phyloP scores from a whole-genome alignment of 2,888 invertebrate species.

The Drosophila mettleri region DNA sequence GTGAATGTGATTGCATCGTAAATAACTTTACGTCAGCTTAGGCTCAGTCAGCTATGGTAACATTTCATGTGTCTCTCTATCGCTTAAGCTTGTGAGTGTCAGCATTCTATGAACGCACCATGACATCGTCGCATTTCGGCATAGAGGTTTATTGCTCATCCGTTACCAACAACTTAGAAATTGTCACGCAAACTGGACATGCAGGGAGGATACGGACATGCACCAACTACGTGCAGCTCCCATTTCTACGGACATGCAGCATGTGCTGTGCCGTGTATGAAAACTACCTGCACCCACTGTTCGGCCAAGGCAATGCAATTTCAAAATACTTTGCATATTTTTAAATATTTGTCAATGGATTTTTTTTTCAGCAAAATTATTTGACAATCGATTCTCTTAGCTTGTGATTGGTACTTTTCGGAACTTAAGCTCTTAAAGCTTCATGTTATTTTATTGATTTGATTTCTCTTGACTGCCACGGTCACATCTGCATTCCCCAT shows the following conservation, averaged over 20 bases:
- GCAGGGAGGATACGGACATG: constrained; percentile 20
- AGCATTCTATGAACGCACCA: constrained; percentile 7
- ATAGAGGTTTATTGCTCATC: constrained; percentile 10
- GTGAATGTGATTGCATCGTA: not conserved
- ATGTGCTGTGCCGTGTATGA: not conserved
- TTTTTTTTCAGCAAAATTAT: constrained; percentile 26
- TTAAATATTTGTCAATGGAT: constrained; percentile 59
- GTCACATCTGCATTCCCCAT: constrained; percentile 12
- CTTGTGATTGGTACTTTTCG: constrained; percentile 1
- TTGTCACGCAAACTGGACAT: constrained; percentile 58
- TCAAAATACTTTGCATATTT: constrained; percentile 62
- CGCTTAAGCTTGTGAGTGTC: constrained; percentile 22
- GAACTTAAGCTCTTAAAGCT: constrained; percentile 7
- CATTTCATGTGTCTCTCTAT: constrained; percentile 11
- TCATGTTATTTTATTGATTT: not conserved
- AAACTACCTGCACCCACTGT: constrained; percentile 11
- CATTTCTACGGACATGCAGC: constrained; percentile 9
- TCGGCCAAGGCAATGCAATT: constrained; percentile 63
- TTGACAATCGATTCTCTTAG: constrained; percentile 22
- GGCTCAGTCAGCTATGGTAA: constrained; percentile 4
- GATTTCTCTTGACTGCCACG: not conserved
- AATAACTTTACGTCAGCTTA: not conserved
- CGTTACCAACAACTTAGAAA: constrained; percentile 16
- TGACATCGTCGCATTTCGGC: constrained; percentile 22
- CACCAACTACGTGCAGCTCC: constrained; percentile 21